These are phyloP conservation scores for Amyelois transitella DNA, from an alignment of 1,140 invertebrate species.

Conservation along the genomic window DNA sequence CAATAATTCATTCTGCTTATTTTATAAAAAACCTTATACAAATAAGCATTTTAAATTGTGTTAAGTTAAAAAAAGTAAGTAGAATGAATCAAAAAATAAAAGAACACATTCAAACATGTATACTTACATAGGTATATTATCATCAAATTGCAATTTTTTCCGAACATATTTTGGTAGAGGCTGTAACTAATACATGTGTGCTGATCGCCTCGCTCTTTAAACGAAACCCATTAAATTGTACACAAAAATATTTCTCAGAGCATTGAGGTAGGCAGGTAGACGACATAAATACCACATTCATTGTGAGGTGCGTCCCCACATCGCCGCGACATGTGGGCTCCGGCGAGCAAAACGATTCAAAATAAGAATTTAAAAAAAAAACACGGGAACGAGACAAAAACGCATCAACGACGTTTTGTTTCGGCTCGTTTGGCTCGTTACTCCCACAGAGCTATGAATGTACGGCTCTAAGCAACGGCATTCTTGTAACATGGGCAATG, in stretches of 20 bases:
- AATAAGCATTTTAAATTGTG: too few species aligned
- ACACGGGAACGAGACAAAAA: conserved; percentile 24
- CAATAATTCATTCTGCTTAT: too few species aligned
- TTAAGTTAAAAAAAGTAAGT: too few species aligned
- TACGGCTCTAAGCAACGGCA: too few species aligned
- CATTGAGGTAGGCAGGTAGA: conserved; percentile 10
- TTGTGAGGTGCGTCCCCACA: conserved; percentile 26
- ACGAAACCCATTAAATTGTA: conserved; percentile 4
- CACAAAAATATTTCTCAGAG: background rate
- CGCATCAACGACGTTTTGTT: conserved; percentile 41
- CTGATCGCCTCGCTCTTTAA: background rate
- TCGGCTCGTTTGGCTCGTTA: conserved; percentile 38
- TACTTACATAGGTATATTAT: background rate
- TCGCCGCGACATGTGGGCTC: conserved; percentile 38
- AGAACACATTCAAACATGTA: background rate
- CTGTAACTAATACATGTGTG: background rate
- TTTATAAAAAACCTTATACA: too few species aligned
- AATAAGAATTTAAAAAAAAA: conserved; percentile 31
- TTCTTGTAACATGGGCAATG: too few species aligned
- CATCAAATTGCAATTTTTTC: too few species aligned
- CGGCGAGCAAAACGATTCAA: conserved; percentile 38
- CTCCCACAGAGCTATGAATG: background rate
- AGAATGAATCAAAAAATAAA: too few species aligned
- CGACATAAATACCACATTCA: conserved; percentile 35
- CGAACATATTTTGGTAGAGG: too few species aligned